A percentile compares a stretch with the other conserved stretches of the same genome.
Evolutionary conservation across 2,113 vertebrate species (phyloP).

Genomic region (Anguilla rostrata): DNA sequence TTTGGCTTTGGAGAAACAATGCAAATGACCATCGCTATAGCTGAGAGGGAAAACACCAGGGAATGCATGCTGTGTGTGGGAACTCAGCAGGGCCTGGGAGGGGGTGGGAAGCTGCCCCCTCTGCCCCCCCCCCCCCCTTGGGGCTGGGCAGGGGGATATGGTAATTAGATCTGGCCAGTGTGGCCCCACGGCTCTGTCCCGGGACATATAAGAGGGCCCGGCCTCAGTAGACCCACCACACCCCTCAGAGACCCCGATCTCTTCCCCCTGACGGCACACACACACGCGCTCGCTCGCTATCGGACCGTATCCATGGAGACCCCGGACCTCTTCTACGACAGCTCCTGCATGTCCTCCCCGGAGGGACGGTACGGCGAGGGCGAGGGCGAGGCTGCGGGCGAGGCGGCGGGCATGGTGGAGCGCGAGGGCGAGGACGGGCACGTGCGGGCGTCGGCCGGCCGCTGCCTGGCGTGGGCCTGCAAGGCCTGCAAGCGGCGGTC

Average conservation of each 20-base stretch:
- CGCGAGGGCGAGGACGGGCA: conserved; percentile 95
- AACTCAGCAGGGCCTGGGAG: conserved; percentile 65
- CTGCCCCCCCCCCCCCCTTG: conserved; percentile 48
- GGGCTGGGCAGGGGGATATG: conserved; percentile 78
- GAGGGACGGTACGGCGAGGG: conserved; percentile 69
- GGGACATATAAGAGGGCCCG: conserved; percentile 81
- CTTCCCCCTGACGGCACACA: background rate
- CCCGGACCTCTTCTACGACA: conserved; percentile 85
- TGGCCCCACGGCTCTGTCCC: conserved; percentile 75
- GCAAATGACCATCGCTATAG: background rate
- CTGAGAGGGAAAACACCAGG: conserved; percentile 50
- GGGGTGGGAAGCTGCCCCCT: conserved; percentile 46
- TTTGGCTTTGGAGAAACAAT: background rate
- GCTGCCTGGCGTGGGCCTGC: conserved; percentile 97
- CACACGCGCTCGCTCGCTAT: conserved; percentile 20
- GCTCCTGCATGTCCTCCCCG: conserved; percentile 82
- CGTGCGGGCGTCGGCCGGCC: conserved; percentile 84
- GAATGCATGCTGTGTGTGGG: conserved; percentile 70
- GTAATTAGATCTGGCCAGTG: conserved; percentile 82
- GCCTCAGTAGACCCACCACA: conserved; percentile 67
- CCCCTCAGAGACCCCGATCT: conserved; percentile 47
- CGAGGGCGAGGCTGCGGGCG: conserved; percentile 55
- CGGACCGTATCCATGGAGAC: conserved; percentile 40
- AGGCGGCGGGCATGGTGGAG: conserved; percentile 71
- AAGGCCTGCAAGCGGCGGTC: conserved; percentile 95